Evolutionary conservation across 2,113 vertebrate species (phyloP).

Genomic region (Notothenia rossii): DNA sequence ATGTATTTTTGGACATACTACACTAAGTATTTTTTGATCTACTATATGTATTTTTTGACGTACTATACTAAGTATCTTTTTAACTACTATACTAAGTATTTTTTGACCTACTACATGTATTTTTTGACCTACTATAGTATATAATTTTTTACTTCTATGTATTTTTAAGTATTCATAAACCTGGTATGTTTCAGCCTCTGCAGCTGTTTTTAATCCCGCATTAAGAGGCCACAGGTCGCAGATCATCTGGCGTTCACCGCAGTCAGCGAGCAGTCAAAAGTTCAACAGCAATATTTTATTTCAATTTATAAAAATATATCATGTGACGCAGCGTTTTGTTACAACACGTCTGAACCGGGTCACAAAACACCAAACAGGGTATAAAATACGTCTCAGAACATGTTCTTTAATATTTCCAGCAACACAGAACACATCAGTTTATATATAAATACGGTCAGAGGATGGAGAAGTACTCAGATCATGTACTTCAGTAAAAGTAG

Average conservation of each 20-base stretch:
- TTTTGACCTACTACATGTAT: too few species aligned
- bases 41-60: too few species aligned
- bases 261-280: slow-evolving; percentile 16
- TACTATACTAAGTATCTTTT: too few species aligned
- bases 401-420: neutral
- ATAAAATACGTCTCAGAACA: neutral
- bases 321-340: slow-evolving; percentile 19
- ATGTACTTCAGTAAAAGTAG: too few species aligned
- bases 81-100: too few species aligned
- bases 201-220: slow-evolving; percentile 62
- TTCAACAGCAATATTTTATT: slow-evolving; percentile 15
- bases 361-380: neutral
- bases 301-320: slow-evolving; percentile 58
- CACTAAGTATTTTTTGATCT: too few species aligned
- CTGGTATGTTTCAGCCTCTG: neutral
- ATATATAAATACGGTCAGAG: neutral
- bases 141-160: too few species aligned
- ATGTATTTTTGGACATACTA: too few species aligned
- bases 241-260: slow-evolving; percentile 51
- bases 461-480: too few species aligned
- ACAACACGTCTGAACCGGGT: slow-evolving; percentile 11
- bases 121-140: too few species aligned
- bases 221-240: slow-evolving; percentile 53
- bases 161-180: too few species aligned
- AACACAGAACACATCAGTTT: slow-evolving; percentile 1